A percentile compares a stretch with the other conserved stretches of the same genome.
Conservation (phyloP, 2,797 vertebrate genomes). For the Trachops cirrhosus region DNA sequence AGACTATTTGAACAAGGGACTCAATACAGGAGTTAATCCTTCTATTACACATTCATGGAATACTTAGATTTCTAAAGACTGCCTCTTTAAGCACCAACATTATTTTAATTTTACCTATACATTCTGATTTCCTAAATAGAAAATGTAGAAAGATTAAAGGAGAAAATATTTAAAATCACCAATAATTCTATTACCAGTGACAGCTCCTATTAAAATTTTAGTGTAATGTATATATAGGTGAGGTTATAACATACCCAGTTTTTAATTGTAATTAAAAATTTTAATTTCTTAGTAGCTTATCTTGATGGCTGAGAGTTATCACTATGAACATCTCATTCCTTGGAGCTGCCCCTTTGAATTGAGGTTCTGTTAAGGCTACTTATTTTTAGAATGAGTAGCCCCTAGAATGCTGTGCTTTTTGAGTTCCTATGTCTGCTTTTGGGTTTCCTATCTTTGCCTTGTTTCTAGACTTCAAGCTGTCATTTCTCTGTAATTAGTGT, state of each 20-base stretch:
- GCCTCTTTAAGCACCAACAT: not conserved
- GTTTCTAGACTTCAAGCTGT: not conserved
- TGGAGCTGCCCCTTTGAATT: not conserved
- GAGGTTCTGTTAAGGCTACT: not conserved
- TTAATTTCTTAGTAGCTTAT: conserved; percentile 10
- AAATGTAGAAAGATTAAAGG: not conserved
- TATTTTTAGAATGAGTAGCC: not conserved
- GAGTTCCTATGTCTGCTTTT: conserved; percentile 26
- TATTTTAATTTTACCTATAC: conserved; percentile 11
- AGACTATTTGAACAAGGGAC: conserved; percentile 63
- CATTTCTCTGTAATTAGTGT: conserved; percentile 28
- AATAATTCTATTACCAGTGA: not conserved
- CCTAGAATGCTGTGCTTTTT: not conserved
- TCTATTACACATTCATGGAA: not conserved
- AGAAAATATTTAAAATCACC: not conserved
- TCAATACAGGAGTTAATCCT: not conserved
- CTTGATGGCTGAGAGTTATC: not conserved
- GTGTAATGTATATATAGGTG: not conserved
- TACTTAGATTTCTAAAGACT: conserved; percentile 27
- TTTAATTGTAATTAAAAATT: conserved; percentile 4
- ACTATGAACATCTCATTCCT: not conserved
- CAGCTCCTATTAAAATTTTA: not conserved
- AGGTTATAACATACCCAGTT: not conserved
- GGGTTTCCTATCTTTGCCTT: conserved; percentile 1
- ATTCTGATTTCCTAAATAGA: conserved; percentile 21